A percentile compares a stretch with the other conserved stretches of the same genome.
Conservation (phyloP, 2,797 vertebrate genomes). For the Sphenopsis melanotis region DNA sequence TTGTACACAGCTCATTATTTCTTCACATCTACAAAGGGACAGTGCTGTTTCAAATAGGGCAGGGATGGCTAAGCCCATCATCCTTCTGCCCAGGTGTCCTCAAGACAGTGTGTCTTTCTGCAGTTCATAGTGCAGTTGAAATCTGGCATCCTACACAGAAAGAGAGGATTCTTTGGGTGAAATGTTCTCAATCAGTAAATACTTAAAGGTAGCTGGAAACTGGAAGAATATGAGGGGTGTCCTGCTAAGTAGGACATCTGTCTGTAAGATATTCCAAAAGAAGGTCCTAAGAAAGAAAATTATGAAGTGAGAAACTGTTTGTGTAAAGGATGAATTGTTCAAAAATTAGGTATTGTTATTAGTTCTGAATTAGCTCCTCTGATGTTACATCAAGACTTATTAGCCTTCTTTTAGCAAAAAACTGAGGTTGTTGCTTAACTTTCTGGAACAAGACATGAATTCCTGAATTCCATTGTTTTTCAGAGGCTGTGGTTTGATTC, state of each 20-base stretch:
- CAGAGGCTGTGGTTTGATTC: constrained; percentile 66
- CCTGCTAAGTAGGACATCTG: constrained; percentile 23
- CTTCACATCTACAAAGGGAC: neutral
- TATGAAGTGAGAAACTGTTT: neutral
- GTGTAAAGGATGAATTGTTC: neutral
- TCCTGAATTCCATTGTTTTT: constrained; percentile 70
- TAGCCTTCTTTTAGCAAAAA: constrained; percentile 59
- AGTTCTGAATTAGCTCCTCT: constrained; percentile 55
- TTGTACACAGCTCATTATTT: neutral
- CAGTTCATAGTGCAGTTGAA: neutral
- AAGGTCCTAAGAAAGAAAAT: constrained; percentile 50
- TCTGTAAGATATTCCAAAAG: neutral
- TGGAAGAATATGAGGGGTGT: constrained; percentile 2
- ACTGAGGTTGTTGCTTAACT: constrained; percentile 60
- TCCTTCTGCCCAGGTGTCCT: neutral
- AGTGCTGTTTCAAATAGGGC: neutral
- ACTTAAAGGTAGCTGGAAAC: constrained; percentile 9
- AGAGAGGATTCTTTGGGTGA: neutral
- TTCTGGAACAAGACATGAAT: constrained; percentile 63
- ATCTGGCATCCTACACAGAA: neutral
- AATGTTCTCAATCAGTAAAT: neutral
- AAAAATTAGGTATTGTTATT: constrained; percentile 51
- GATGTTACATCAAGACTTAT: constrained; percentile 59
- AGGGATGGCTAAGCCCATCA: neutral
- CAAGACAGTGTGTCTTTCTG: neutral